Conservation (phyloP, 2,888 invertebrate species). For the Actias luna region DNA sequence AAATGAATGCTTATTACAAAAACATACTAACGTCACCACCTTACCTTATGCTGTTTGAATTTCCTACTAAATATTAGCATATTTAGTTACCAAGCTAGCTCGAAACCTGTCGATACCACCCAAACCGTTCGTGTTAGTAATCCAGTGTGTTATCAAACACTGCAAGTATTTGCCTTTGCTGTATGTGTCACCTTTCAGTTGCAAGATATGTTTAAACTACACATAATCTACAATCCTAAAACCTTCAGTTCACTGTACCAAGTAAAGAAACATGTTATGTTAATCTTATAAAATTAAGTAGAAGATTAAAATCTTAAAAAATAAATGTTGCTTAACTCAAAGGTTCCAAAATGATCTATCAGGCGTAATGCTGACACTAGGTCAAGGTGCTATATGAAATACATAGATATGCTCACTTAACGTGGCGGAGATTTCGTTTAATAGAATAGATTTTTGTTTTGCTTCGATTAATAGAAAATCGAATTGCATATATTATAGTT, state of each 20-base stretch:
- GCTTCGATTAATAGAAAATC: too few relatives aligned
- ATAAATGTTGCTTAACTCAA: not conserved
- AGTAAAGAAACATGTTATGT: too few relatives aligned
- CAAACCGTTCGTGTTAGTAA: not conserved
- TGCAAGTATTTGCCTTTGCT: not conserved
- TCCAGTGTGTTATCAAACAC: not conserved
- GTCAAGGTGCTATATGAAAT: not conserved
- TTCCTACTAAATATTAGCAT: not conserved
- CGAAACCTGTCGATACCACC: conserved; percentile 1
- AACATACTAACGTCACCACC: not conserved
- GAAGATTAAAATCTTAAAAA: not conserved
- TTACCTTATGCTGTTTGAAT: not conserved
- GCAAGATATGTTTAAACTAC: not conserved
- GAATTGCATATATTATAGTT: too few relatives aligned
- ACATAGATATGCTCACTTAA: too few relatives aligned
- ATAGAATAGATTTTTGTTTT: too few relatives aligned
- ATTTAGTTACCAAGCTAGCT: not conserved
- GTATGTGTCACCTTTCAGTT: not conserved
- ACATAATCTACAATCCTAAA: too few relatives aligned
- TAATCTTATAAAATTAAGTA: too few relatives aligned
- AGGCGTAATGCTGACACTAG: not conserved
- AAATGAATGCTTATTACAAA: not conserved
- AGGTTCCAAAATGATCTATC: too few relatives aligned
- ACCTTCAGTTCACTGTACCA: too few relatives aligned
- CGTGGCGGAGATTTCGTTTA: too few relatives aligned